phyloP scores from a whole-genome alignment of 1,140 invertebrate genomes.

The Andrena cerasifolii region DNA sequence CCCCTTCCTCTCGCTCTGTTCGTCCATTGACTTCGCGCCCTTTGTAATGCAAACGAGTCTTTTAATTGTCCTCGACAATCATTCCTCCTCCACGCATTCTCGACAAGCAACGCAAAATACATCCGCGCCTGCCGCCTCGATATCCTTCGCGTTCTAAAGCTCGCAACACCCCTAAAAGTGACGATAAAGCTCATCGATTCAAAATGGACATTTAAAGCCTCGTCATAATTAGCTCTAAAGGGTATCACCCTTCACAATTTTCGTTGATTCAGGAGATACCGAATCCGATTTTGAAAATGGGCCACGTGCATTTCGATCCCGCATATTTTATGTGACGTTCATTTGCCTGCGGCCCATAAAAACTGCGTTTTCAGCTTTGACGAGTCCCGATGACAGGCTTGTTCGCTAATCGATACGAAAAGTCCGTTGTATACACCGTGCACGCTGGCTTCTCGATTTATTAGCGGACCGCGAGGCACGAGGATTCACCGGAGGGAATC shows the following conservation, averaged over 20 bases:
- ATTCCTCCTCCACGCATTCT: neutral
- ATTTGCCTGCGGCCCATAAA: constrained; percentile 31
- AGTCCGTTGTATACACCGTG: neutral
- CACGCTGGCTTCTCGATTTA: constrained; percentile 54
- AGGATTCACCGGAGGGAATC: constrained; percentile 47
- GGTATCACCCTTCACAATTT: neutral
- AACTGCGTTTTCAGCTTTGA: constrained; percentile 31
- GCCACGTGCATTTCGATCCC: neutral
- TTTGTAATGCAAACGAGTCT: neutral
- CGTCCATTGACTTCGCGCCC: neutral
- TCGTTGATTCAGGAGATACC: constrained; percentile 1
- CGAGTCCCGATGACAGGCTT: constrained; percentile 2
- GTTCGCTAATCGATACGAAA: constrained; percentile 41
- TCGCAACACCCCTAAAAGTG: no score
- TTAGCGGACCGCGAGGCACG: constrained; percentile 56
- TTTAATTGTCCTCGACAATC: neutral
- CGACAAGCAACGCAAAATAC: no score
- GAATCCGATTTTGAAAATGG: constrained; percentile 46
- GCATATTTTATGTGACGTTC: constrained; percentile 39
- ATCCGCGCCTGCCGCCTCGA: no score
- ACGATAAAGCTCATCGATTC: no score
- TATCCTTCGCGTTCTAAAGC: no score
- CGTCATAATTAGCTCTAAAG: no score
- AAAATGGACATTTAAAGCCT: no score
- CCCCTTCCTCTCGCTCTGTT: neutral